Evolutionary conservation across 2,797 vertebrate species (phyloP).

Genomic region (Pipistrellus pygmaeus): DNA sequence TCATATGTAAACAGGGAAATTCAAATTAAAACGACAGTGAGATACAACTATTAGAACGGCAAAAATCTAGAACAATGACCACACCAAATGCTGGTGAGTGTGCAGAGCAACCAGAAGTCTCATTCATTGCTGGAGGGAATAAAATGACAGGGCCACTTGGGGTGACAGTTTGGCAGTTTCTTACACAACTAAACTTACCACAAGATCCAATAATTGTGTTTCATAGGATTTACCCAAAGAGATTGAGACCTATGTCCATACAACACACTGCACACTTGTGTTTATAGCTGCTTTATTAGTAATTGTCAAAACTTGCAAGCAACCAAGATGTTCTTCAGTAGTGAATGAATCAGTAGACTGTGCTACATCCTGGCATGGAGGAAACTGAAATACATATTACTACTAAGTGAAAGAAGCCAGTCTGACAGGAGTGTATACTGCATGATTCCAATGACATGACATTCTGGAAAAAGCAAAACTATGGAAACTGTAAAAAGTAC

Average conservation of each 20-base stretch:
- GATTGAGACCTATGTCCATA: background rate
- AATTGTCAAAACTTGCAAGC: background rate
- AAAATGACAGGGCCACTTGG: background rate
- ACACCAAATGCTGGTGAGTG: background rate
- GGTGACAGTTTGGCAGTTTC: background rate
- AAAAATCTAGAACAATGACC: background rate
- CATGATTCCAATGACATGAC: background rate
- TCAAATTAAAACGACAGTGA: background rate
- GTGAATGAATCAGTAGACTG: background rate
- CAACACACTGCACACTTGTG: background rate
- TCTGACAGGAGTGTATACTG: background rate
- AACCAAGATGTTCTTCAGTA: background rate
- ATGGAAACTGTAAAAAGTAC: background rate
- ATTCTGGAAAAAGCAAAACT: background rate
- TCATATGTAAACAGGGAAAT: background rate
- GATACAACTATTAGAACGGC: background rate
- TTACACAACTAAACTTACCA: background rate
- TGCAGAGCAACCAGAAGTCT: background rate
- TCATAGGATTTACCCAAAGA: background rate
- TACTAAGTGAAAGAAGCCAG: background rate
- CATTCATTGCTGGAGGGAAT: background rate
- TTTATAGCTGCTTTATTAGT: background rate
- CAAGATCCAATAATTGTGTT: background rate
- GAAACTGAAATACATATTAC: background rate
- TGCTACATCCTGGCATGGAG: background rate